Conservation (phyloP, 2,113 vertebrate species). For the Himantopus leucocephalus region DNA sequence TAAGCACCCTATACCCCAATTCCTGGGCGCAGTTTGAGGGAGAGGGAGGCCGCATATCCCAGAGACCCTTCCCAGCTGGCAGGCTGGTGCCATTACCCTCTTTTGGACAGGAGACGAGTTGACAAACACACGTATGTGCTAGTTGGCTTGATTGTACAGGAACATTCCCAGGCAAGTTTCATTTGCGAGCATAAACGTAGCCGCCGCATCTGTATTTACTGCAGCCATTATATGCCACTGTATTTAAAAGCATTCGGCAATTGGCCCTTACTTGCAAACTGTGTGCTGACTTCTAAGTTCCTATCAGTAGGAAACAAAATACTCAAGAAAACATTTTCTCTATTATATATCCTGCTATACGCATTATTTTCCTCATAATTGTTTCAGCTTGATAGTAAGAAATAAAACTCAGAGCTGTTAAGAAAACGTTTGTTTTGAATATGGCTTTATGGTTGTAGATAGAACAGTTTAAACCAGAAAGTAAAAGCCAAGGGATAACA, state of each 20-base stretch:
- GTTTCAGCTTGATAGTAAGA: neutral
- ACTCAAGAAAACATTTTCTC: neutral
- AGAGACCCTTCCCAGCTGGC: neutral
- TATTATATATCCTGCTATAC: neutral
- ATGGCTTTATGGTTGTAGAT: neutral
- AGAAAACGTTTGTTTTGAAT: conserved; percentile 19
- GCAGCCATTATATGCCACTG: neutral
- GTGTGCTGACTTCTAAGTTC: neutral
- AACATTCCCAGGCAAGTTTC: neutral
- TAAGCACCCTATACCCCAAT: neutral
- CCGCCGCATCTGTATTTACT: conserved; percentile 20
- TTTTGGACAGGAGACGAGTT: neutral
- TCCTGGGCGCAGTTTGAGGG: neutral
- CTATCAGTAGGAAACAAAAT: neutral
- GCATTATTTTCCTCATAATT: conserved; percentile 13
- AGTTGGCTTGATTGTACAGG: neutral
- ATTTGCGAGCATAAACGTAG: neutral
- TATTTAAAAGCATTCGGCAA: conserved; percentile 38
- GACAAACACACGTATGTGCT: neutral
- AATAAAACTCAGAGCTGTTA: neutral
- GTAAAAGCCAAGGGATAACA: neutral
- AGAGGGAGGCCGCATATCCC: neutral
- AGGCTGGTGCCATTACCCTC: neutral
- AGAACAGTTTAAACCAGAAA: neutral
- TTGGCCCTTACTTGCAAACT: neutral